phyloP scores from a whole-genome alignment of 2,797 vertebrate genomes.

The Monodelphis domestica region DNA sequence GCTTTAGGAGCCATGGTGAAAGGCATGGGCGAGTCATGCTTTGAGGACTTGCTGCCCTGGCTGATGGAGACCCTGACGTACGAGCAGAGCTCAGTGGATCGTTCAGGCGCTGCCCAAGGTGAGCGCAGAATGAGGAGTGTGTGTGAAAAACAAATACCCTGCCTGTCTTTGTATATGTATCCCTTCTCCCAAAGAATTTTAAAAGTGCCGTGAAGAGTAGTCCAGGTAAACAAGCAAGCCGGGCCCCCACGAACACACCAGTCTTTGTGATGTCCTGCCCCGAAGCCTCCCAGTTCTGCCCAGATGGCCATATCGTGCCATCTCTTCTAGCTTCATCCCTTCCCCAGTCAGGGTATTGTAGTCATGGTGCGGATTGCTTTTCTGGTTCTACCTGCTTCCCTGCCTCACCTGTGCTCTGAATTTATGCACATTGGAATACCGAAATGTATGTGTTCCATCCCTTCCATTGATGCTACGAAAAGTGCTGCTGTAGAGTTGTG shows the following conservation, averaged over 20 bases:
- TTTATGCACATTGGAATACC: neutral
- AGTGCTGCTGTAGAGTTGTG: too few relatives aligned
- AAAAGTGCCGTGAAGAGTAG: neutral
- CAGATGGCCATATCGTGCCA: too few relatives aligned
- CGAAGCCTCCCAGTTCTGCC: neutral
- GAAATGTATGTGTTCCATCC: too few relatives aligned
- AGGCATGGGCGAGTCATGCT: constrained; percentile 98
- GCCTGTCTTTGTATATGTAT: neutral
- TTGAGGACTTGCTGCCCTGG: constrained; percentile 97
- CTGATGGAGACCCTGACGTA: constrained; percentile 98
- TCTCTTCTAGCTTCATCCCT: neutral
- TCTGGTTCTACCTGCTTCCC: neutral
- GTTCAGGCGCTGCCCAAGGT: constrained; percentile 98
- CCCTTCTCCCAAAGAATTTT: neutral
- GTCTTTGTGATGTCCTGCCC: too few relatives aligned
- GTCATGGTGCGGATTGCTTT: neutral
- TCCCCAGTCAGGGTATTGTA: neutral
- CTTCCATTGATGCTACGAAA: neutral
- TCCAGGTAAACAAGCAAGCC: neutral
- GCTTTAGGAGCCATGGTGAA: constrained; percentile 99
- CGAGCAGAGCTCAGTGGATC: constrained; percentile 98
- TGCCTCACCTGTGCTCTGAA: neutral
- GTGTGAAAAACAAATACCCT: too few relatives aligned
- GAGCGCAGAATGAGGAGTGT: constrained; percentile 34
- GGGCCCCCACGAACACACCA: too few relatives aligned